A percentile compares a stretch with the other conserved stretches of the same genome.
phyloP scores from a whole-genome alignment of 1,140 invertebrate genomes.

The Polypedilum pembai region DNA sequence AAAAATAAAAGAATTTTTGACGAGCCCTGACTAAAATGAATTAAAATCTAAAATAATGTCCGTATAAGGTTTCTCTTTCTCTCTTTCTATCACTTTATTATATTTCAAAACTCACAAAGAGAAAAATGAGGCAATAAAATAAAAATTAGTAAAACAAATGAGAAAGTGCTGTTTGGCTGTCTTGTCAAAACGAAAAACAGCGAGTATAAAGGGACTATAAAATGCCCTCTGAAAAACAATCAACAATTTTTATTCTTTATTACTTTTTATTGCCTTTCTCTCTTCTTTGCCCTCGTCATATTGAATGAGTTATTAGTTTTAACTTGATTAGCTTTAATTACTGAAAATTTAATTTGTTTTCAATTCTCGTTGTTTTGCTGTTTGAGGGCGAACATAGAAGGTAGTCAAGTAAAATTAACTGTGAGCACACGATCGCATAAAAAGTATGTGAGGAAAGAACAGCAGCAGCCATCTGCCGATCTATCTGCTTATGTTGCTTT shows the following conservation, averaged over 20 bases:
- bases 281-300: background rate
- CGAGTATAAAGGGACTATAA: background rate
- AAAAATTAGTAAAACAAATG: conserved; percentile 18
- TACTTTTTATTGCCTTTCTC: background rate
- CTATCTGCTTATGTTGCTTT: background rate
- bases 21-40: too few species aligned
- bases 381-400: background rate
- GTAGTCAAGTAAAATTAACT: conserved; percentile 22
- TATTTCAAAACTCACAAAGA: background rate
- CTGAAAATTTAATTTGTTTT: conserved; percentile 20
- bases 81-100: background rate
- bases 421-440: conserved; percentile 25
- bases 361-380: background rate
- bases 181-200: background rate
- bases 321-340: conserved; percentile 28
- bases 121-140: conserved; percentile 1
- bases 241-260: background rate
- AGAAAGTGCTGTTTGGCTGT: background rate
- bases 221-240: background rate
- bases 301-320: background rate
- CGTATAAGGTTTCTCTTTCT: background rate
- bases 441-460: conserved; percentile 15
- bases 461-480: background rate
- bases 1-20: background rate
- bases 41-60: background rate